These are phyloP conservation scores for Pterobdella sp. DNA, from an alignment of 2,888 invertebrate species.

Conservation along the genomic window DNA sequence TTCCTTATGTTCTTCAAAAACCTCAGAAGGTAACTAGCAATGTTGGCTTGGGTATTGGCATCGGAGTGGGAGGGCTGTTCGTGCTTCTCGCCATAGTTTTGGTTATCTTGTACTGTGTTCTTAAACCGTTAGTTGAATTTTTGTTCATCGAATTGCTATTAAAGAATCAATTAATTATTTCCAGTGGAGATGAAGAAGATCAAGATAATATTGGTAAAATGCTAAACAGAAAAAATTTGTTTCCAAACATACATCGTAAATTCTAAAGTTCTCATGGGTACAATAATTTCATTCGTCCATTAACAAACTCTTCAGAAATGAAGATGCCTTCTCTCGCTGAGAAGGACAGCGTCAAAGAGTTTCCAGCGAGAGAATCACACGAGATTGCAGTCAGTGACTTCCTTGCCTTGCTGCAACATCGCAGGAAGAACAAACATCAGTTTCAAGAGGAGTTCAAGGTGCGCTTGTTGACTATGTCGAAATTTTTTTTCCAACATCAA, in stretches of 20 bases:
- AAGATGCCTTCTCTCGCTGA: background rate
- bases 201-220: too few relatives aligned
- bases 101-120: background rate
- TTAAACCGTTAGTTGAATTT: background rate
- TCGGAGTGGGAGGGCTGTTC: background rate
- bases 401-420: background rate
- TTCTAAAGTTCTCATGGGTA: too few relatives aligned
- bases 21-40: background rate
- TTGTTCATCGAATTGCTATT: too few relatives aligned
- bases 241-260: too few relatives aligned
- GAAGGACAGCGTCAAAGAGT: background rate
- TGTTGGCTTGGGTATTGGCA: background rate
- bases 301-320: too few relatives aligned
- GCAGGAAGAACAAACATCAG: slow-evolving; percentile 8
- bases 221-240: too few relatives aligned
- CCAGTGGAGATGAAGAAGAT: too few relatives aligned
- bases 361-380: background rate
- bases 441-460: slow-evolving; percentile 24
- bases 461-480: background rate
- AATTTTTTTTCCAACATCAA: background rate
- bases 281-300: too few relatives aligned
- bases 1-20: background rate
- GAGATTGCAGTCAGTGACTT: slow-evolving; percentile 3
- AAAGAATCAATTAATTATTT: too few relatives aligned
- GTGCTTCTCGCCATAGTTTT: slow-evolving; percentile 3